Percentiles rank a stretch among this genome's conserved stretches.
phyloP scores from a whole-genome alignment of 1,140 invertebrate species.

The Myzus persicae region DNA sequence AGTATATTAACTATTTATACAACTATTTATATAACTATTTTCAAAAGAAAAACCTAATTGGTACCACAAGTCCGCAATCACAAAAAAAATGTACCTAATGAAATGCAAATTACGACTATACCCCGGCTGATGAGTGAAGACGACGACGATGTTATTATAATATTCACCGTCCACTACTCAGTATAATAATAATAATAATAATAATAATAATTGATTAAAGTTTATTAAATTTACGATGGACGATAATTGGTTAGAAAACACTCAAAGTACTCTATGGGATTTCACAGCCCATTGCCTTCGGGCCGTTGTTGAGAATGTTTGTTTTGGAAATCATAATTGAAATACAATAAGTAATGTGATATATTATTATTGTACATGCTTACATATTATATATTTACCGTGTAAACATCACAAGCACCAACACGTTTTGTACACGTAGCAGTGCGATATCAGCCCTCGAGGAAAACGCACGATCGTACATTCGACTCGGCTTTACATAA shows the following conservation, averaged over 20 bases:
- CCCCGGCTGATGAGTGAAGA: neutral
- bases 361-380: neutral
- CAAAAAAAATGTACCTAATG: neutral
- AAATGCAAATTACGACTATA: neutral
- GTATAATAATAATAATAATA: neutral
- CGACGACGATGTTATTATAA: neutral
- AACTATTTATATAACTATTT: no score
- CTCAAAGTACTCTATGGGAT: conserved; percentile 23
- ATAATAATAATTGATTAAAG: conserved; percentile 28
- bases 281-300: conserved; percentile 12
- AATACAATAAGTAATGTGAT: neutral
- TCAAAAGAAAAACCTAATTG: neutral
- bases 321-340: conserved; percentile 55
- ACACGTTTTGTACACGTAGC: neutral
- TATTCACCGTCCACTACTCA: neutral
- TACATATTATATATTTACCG: neutral
- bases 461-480: neutral
- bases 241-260: conserved; percentile 47
- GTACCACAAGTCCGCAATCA: no score
- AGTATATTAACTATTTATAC: neutral
- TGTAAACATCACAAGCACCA: neutral
- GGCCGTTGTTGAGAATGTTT: conserved; percentile 2
- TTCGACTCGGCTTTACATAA: neutral
- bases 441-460: conserved; percentile 24
- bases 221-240: conserved; percentile 28